Evolutionary conservation across 2,888 invertebrate genomes (phyloP).

Genomic region (Rapana venosa): DNA sequence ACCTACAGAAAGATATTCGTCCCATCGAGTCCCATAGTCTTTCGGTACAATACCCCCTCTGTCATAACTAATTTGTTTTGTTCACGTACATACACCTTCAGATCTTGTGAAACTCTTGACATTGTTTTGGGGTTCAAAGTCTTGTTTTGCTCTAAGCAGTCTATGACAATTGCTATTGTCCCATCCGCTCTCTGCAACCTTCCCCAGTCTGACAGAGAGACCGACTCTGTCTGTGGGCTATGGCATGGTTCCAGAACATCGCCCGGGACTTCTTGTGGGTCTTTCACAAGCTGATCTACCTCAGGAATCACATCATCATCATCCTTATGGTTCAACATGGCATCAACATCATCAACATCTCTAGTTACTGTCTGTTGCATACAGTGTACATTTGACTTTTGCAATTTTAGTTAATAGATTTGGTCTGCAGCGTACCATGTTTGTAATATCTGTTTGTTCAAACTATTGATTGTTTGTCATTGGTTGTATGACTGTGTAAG

Average conservation of each 20-base stretch:
- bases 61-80: no score
- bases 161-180: neutral
- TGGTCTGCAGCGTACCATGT: no score
- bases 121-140: neutral
- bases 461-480: no score
- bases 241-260: neutral
- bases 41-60: neutral
- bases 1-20: neutral
- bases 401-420: no score
- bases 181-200: neutral
- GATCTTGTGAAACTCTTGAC: neutral
- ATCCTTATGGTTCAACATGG: no score
- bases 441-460: no score
- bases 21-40: neutral
- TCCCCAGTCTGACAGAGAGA: neutral
- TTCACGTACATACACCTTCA: neutral
- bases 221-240: neutral
- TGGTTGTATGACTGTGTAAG: no score
- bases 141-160: neutral
- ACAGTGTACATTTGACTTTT: no score
- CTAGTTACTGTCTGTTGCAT: neutral
- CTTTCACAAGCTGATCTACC: neutral
- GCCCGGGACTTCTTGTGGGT: neutral
- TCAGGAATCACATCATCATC: no score
- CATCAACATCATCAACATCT: neutral